A percentile compares a stretch with the other conserved stretches of the same genome.
Conservation (phyloP, 2,113 vertebrate genomes). For the Percopsis transmontana region DNA sequence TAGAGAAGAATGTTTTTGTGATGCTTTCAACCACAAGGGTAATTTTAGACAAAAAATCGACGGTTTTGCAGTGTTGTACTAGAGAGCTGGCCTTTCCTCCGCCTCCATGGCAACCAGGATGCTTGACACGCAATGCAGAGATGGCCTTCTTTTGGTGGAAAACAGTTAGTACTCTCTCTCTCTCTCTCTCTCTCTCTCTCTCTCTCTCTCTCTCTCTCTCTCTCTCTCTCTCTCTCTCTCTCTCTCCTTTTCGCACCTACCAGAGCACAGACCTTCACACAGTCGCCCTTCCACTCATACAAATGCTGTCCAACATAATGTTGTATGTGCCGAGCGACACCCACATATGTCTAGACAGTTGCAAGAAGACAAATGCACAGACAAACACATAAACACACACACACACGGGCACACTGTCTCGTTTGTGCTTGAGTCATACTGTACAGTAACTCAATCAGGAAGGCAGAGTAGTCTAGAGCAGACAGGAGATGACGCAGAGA, state of each 20-base stretch:
- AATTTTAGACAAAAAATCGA: too few relatives aligned
- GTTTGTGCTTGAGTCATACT: conserved; percentile 5
- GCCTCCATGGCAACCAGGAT: conserved; percentile 72
- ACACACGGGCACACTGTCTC: neutral
- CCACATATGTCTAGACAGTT: neutral
- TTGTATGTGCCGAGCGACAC: neutral
- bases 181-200: conserved; percentile 52
- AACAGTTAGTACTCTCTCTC: conserved; percentile 65
- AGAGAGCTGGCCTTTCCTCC: conserved; percentile 53
- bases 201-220: conserved; percentile 45
- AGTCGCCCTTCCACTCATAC: neutral
- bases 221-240: neutral
- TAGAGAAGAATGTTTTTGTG: too few relatives aligned
- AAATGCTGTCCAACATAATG: neutral
- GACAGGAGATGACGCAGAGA: conserved; percentile 24
- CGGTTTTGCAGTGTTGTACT: conserved; percentile 40
- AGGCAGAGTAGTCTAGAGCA: conserved; percentile 27
- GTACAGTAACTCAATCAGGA: conserved; percentile 30
- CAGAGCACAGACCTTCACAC: neutral
- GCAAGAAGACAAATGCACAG: neutral
- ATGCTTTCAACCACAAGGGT: too few relatives aligned
- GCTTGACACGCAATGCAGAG: conserved; percentile 64
- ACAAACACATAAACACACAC: conserved; percentile 1
- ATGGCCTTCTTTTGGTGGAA: conserved; percentile 61
- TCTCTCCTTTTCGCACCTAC: neutral